A percentile compares a stretch with the other conserved stretches of the same genome.
These are phyloP conservation scores for Folsomia candida DNA, from an alignment of 2,888 invertebrate species.

Conservation along the genomic window DNA sequence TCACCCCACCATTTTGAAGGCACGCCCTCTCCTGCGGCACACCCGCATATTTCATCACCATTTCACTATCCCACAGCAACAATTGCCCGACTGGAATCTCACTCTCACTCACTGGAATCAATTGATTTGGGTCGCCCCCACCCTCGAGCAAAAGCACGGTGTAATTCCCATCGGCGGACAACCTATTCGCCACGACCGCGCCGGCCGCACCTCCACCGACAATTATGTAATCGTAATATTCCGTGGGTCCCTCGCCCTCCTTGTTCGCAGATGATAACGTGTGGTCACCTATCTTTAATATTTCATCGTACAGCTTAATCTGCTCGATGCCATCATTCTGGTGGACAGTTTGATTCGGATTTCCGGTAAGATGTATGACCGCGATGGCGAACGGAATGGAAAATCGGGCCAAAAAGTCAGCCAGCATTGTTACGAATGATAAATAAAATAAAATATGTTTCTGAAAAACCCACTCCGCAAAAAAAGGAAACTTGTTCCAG, in stretches of 20 bases:
- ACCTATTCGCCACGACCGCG: conserved; percentile 2
- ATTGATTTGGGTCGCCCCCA: conserved; percentile 39
- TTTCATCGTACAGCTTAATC: conserved; percentile 23
- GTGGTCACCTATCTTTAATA: conserved; percentile 16
- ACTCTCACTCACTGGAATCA: conserved; percentile 27
- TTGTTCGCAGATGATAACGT: conserved; percentile 20
- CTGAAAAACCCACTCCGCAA: too few species aligned
- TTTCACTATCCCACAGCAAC: background rate
- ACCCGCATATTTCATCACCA: background rate
- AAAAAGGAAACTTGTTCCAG: too few species aligned
- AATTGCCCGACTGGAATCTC: conserved; percentile 24
- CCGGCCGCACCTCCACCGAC: conserved; percentile 15
- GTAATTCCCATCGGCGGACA: conserved; percentile 3
- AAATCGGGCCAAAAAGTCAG: too few species aligned
- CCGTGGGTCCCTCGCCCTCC: conserved; percentile 26
- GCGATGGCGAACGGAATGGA: too few species aligned
- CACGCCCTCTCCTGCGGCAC: conserved; percentile 18
- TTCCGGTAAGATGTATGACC: too few species aligned
- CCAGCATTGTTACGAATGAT: too few species aligned
- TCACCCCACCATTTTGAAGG: background rate
- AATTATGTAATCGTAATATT: conserved; percentile 23
- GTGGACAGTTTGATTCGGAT: too few species aligned
- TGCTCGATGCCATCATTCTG: too few species aligned
- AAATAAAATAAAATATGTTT: too few species aligned
- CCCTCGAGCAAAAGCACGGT: conserved; percentile 16